A percentile compares a stretch with the other conserved stretches of the same genome.
phyloP scores from a whole-genome alignment of 2,797 vertebrate genomes.

The Lepilemur ruficaudatus region DNA sequence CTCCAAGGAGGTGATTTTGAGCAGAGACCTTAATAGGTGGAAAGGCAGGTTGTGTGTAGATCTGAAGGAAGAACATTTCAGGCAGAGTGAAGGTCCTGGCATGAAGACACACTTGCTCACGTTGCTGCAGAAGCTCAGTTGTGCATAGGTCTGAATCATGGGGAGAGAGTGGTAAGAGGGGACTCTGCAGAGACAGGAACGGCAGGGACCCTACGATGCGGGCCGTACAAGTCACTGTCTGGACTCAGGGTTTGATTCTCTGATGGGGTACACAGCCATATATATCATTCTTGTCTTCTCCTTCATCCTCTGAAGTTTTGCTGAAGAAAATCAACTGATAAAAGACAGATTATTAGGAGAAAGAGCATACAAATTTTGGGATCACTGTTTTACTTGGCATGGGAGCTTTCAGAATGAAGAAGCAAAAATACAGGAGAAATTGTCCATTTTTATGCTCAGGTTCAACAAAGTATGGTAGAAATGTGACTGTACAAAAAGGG shows the following conservation, averaged over 20 bases:
- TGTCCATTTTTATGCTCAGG: background rate
- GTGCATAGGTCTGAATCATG: background rate
- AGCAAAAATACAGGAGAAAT: background rate
- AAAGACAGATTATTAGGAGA: background rate
- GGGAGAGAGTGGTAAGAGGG: background rate
- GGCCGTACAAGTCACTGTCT: background rate
- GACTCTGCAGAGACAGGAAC: background rate
- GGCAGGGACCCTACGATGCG: accelerated
- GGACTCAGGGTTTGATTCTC: background rate
- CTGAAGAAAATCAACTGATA: background rate
- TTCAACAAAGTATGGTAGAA: background rate
- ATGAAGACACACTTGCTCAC: background rate
- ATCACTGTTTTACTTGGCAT: background rate
- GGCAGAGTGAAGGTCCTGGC: no score
- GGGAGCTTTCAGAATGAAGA: background rate
- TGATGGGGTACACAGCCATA: no score
- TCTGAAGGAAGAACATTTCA: background rate
- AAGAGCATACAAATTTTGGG: background rate
- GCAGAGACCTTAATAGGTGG: background rate
- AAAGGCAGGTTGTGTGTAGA: background rate
- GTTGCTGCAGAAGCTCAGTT: background rate
- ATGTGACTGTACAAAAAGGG: background rate
- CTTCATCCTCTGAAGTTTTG: background rate
- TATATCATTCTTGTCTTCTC: background rate
- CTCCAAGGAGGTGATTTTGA: background rate